phyloP scores from a whole-genome alignment of 2,888 invertebrate genomes.

The Vesta saturnalis region DNA sequence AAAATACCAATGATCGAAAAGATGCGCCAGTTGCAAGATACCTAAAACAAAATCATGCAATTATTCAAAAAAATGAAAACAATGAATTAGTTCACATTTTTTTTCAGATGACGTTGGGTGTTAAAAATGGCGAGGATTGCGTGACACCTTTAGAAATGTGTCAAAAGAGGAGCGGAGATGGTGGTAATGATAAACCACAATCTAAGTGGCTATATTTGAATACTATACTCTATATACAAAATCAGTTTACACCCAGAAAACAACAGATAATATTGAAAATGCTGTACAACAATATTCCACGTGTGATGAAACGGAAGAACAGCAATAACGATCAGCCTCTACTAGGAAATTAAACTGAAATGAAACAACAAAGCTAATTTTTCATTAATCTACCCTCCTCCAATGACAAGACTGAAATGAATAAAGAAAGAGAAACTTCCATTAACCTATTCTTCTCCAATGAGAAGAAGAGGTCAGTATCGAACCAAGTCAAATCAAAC shows the following conservation, averaged over 20 bases:
- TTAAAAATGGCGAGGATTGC: conserved; percentile 15
- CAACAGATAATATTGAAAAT: conserved; percentile 11
- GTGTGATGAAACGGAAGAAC: neutral
- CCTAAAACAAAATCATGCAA: no score
- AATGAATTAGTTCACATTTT: no score
- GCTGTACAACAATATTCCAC: neutral
- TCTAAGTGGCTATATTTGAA: neutral
- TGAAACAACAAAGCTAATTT: neutral
- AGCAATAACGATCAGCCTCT: neutral
- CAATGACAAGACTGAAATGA: neutral
- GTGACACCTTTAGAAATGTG: conserved; percentile 9
- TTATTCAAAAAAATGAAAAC: no score
- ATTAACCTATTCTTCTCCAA: neutral
- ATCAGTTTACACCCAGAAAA: conserved; percentile 13
- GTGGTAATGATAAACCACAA: neutral
- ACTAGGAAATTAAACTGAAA: neutral
- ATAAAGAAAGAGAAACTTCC: neutral
- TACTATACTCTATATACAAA: neutral
- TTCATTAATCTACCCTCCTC: neutral
- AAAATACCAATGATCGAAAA: neutral
- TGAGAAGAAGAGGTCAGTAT: neutral
- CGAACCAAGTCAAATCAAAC: neutral
- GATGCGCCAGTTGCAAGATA: neutral
- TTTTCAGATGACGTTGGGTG: conserved; percentile 5
- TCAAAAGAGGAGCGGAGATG: conserved; percentile 12